A percentile compares a stretch with the other conserved stretches of the same genome.
Conservation (phyloP, 2,113 vertebrate species). For the Brachyhypopomus gauderio region DNA sequence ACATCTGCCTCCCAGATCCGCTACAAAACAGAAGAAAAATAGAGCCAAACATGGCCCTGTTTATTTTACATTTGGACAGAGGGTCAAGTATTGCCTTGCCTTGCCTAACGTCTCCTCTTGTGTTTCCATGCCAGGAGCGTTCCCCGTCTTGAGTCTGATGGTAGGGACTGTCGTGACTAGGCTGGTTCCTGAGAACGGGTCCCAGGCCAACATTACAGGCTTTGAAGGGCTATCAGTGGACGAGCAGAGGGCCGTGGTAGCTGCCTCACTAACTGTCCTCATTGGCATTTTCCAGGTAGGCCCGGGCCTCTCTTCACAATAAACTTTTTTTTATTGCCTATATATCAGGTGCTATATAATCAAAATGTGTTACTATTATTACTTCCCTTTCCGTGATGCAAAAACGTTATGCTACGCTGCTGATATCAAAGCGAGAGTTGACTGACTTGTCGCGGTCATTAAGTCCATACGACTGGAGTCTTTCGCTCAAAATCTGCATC, state of each 20-base stretch:
- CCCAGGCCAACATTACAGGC: conserved; percentile 51
- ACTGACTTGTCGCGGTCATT: too few species aligned
- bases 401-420: too few species aligned
- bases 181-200: conserved; percentile 66
- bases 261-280: conserved; percentile 86
- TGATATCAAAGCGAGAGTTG: neutral
- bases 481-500: neutral
- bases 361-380: too few species aligned
- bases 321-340: too few species aligned
- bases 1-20: too few species aligned
- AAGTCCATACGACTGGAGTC: too few species aligned
- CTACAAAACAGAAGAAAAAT: too few species aligned
- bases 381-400: too few species aligned
- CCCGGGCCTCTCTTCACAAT: neutral
- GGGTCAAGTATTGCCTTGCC: too few species aligned
- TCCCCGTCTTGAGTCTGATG: conserved; percentile 90
- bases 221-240: conserved; percentile 65
- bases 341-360: too few species aligned
- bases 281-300: conserved; percentile 89
- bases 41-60: too few species aligned
- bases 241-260: conserved; percentile 78
- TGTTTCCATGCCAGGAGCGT: conserved; percentile 76
- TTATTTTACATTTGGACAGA: too few species aligned
- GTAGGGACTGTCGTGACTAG: conserved; percentile 80
- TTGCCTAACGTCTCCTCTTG: neutral